phyloP scores from a whole-genome alignment of 2,113 vertebrate species.

The Caranx ignobilis region DNA sequence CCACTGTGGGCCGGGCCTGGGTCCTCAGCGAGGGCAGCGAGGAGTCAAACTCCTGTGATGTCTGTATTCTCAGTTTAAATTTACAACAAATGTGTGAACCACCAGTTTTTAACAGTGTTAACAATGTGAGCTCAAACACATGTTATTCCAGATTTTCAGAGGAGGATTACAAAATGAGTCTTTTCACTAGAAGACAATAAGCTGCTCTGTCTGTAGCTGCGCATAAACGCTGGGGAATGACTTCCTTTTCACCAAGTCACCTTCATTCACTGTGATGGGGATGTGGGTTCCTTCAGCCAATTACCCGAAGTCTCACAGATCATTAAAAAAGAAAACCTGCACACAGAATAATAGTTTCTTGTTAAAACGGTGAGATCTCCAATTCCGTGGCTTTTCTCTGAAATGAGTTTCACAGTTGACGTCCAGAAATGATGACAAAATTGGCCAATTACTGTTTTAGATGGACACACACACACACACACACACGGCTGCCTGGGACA shows the following conservation, averaged over 20 bases:
- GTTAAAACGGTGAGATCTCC: background rate
- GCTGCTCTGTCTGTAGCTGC: background rate
- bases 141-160: background rate
- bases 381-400: background rate
- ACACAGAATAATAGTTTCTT: background rate
- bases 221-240: conserved; percentile 1
- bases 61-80: too few species aligned
- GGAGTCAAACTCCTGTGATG: background rate
- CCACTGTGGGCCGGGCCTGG: background rate
- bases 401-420: background rate
- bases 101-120: background rate
- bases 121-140: background rate
- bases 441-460: background rate
- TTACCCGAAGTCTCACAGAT: conserved; percentile 10
- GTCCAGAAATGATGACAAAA: background rate
- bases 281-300: conserved; percentile 1
- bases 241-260: conserved; percentile 5
- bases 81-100: too few species aligned
- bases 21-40: background rate
- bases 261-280: conserved; percentile 5
- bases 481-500: background rate
- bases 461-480: background rate
- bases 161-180: background rate
- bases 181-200: background rate
- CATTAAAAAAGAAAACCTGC: conserved; percentile 4